Percentiles rank a stretch among this genome's conserved stretches.
These are phyloP conservation scores for Grantiella picta DNA, from an alignment of 2,113 vertebrate species.

Conservation along the genomic window DNA sequence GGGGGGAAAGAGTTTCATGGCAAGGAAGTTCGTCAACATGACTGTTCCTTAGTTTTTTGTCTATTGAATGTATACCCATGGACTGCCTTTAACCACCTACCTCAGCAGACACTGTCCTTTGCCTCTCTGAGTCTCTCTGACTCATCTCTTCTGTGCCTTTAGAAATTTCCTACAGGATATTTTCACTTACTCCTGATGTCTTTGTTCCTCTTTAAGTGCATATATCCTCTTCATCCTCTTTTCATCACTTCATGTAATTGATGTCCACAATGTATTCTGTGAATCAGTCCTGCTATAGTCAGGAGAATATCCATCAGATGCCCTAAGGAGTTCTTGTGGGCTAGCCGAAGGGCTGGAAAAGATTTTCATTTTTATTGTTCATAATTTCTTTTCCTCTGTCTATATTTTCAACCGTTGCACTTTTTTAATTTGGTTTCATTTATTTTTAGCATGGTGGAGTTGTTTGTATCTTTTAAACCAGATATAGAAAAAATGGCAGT, in stretches of 20 bases:
- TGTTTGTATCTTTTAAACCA: not conserved
- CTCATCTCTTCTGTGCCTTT: not conserved
- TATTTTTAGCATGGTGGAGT: not conserved
- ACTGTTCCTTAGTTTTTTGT: not conserved
- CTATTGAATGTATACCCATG: not conserved
- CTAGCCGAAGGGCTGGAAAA: not conserved
- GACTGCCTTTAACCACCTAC: not conserved
- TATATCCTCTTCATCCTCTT: not conserved
- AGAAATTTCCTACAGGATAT: not conserved
- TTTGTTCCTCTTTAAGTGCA: not conserved
- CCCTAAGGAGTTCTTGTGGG: not conserved
- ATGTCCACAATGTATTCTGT: not conserved
- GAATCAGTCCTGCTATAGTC: not conserved
- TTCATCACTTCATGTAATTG: not conserved
- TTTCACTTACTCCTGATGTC: not conserved
- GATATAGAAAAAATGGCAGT: not conserved
- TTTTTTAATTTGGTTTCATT: not conserved
- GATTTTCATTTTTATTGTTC: not conserved
- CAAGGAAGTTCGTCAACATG: not conserved
- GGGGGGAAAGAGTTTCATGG: not conserved
- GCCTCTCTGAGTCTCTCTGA: not conserved
- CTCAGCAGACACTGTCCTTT: not conserved
- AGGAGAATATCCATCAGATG: slow-evolving; percentile 12
- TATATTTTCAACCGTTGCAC: not conserved
- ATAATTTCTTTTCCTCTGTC: not conserved